Percentiles rank a stretch among this genome's conserved stretches.
Evolutionary conservation across 2,113 vertebrate species (phyloP).

Genomic region (Albula glossodonta): DNA sequence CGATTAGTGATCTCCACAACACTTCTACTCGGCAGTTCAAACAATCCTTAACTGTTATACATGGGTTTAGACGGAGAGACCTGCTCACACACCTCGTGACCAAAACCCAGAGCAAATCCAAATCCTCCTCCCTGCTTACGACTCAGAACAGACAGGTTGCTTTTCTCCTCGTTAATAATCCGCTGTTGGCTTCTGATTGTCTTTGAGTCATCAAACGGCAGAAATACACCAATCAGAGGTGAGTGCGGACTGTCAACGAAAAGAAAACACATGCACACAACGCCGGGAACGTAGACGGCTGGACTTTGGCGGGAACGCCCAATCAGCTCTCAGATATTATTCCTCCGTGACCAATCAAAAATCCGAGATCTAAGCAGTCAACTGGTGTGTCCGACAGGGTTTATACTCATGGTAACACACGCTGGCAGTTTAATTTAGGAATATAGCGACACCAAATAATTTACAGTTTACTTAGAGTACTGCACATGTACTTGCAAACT

Average conservation of each 20-base stretch:
- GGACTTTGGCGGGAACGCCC: not conserved
- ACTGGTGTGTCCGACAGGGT: not conserved
- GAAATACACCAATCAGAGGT: not conserved
- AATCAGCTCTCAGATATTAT: not conserved
- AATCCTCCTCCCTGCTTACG: not conserved
- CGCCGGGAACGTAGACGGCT: slow-evolving; percentile 4
- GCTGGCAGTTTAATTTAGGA: not conserved
- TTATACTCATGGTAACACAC: slow-evolving; percentile 7
- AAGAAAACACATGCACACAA: not conserved
- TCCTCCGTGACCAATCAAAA: not conserved
- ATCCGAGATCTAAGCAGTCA: not conserved
- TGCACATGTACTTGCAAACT: not conserved
- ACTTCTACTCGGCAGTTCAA: slow-evolving; percentile 1
- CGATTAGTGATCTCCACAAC: not conserved
- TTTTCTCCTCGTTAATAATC: not conserved
- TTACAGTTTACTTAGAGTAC: not conserved
- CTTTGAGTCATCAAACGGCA: not conserved
- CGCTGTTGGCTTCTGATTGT: not conserved
- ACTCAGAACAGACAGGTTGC: not conserved
- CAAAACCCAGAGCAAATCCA: slow-evolving; percentile 5
- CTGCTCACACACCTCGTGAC: slow-evolving; percentile 18
- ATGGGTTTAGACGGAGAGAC: not conserved
- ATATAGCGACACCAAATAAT: not conserved
- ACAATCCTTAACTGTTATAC: not conserved
- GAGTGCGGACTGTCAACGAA: not conserved